Evolutionary conservation across 2,888 invertebrate genomes (phyloP), one percentile per base, ranked within the genome.

Genomic region (Heliconius ismenius): DNA sequence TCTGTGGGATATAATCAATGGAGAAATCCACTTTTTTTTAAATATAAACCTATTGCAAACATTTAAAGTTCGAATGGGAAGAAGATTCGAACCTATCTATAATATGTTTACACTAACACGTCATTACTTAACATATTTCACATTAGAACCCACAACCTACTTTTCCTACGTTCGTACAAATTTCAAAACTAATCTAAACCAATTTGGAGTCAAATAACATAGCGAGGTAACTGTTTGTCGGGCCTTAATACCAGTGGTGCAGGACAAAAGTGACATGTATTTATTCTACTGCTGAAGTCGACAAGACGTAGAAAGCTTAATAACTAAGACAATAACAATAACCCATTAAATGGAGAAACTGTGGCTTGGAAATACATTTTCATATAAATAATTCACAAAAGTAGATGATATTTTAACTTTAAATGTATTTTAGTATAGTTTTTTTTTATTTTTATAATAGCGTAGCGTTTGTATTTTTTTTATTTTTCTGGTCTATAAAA

Each of bases 251-350:
- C 70, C 58, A 70, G 70, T 70, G 49, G 49, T 49, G 18, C 49
- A 58, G 70, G 32, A 39, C 58, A 32, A 54, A 28, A 70, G 32
- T n/a, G 54, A 36, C 70, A n/a, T 70, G 54, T 58, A 58, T 36
- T 70, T 70, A 70, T 70, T 70, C 58, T 36, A 70, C 58, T 58
- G 36, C 70, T 58, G n/a, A 58, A 58, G 21, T 24, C 15, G 60
- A 73, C 73, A 43, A 63, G 43, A 39, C 54, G 64, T 43, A 73
- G 73, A 73, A 49, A 63, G 21, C 36, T 64, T 75, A 73, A 79
- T 77, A 75, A 75, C 79, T 69, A 58, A 73, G 49, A 73, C 76
- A 32, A 77, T 77, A 77, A 79, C 79, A 77, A 79, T 79, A 79
- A 79, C 70, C 76, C 21, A 75, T 79, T 75, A 79, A 75, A 64